Conservation (phyloP, 2,797 vertebrate genomes). For the Rachycentron canadum region DNA sequence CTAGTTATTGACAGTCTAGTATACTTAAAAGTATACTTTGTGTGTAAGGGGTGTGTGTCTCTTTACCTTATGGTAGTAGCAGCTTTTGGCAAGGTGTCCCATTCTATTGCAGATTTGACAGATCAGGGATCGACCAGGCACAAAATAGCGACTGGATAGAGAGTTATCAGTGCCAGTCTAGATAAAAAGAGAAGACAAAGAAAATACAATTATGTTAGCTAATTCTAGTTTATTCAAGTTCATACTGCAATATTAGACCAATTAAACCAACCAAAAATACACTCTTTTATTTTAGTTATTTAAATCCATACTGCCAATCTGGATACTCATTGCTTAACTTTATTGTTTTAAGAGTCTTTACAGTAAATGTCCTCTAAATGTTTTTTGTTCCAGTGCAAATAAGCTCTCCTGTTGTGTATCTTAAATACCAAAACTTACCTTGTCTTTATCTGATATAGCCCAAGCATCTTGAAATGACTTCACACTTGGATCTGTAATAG, state of each 20-base stretch:
- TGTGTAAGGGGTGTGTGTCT: neutral
- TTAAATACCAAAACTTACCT: constrained; percentile 58
- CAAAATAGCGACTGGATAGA: constrained; percentile 55
- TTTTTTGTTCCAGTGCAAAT: neutral
- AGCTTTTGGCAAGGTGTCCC: constrained; percentile 72
- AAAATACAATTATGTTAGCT: neutral
- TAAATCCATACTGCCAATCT: neutral
- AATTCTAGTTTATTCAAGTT: neutral
- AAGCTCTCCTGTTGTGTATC: neutral
- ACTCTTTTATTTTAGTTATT: neutral
- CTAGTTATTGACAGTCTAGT: neutral
- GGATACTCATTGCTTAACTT: neutral
- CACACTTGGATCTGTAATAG: constrained; percentile 43
- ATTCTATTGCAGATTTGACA: constrained; percentile 73
- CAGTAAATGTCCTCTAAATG: neutral
- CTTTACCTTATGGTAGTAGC: constrained; percentile 69
- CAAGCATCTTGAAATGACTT: constrained; percentile 53
- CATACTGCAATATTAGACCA: neutral
- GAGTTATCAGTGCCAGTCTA: constrained; percentile 24
- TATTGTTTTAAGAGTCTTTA: neutral
- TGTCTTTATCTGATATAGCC: constrained; percentile 76
- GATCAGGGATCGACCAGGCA: constrained; percentile 26
- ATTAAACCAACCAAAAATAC: neutral
- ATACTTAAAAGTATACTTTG: neutral
- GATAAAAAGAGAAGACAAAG: constrained; percentile 22